Conservation (phyloP, 2,797 vertebrate genomes). For the Hippoglossus hippoglossus region DNA sequence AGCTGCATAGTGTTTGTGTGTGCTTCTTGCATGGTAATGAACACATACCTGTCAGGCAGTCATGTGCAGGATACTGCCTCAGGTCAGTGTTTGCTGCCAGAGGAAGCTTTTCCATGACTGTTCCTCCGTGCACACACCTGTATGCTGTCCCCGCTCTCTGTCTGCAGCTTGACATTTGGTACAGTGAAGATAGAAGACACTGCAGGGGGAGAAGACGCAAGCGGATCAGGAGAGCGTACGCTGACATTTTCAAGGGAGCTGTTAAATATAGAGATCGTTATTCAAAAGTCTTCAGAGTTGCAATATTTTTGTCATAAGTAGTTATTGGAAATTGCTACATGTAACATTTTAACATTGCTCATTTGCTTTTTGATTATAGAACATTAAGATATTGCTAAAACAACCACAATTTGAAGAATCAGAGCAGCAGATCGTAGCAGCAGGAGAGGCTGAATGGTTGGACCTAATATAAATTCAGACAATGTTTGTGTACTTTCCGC, state of each 20-base stretch:
- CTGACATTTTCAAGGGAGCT: constrained; percentile 34
- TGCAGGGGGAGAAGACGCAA: constrained; percentile 72
- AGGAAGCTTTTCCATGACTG: constrained; percentile 91
- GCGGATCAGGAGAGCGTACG: constrained; percentile 24
- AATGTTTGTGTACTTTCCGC: too few relatives aligned
- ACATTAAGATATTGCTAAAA: not conserved
- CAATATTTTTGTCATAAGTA: constrained; percentile 29
- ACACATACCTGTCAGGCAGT: constrained; percentile 69
- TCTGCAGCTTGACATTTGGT: constrained; percentile 92
- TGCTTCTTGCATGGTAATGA: constrained; percentile 39
- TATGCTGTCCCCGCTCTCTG: constrained; percentile 91
- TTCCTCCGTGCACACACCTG: constrained; percentile 92
- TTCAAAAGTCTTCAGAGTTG: constrained; percentile 31
- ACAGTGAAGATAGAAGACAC: constrained; percentile 97
- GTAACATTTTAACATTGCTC: not conserved
- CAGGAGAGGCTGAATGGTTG: too few relatives aligned
- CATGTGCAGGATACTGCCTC: constrained; percentile 71
- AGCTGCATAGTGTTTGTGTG: constrained; percentile 15
- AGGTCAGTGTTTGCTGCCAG: constrained; percentile 93
- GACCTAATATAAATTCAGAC: too few relatives aligned
- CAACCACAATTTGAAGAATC: too few relatives aligned
- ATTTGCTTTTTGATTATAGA: not conserved
- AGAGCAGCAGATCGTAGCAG: too few relatives aligned
- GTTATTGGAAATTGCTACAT: not conserved
- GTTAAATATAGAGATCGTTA: constrained; percentile 34